These are phyloP conservation scores for Drosophila atripex DNA, from an alignment of 2,888 invertebrate species.

Conservation along the genomic window DNA sequence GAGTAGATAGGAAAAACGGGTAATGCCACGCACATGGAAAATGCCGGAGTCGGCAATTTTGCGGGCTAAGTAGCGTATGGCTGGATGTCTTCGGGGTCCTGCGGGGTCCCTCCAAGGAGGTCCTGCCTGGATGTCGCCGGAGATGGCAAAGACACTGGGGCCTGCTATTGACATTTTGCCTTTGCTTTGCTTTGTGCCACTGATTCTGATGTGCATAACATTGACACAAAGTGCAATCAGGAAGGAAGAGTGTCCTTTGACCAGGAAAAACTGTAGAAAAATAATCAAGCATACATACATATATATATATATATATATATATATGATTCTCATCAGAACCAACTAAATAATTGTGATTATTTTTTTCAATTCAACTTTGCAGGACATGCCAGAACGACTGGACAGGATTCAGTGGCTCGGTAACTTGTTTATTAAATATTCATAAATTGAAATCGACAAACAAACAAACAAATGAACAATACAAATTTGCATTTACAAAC, in stretches of 20 bases:
- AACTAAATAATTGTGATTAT: too few species aligned
- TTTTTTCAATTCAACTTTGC: not conserved
- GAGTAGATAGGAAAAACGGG: constrained; percentile 2
- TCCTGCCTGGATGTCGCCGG: constrained; percentile 15
- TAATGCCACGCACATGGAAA: constrained; percentile 35
- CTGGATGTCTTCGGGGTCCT: not conserved
- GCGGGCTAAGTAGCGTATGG: constrained; percentile 70
- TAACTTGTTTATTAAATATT: not conserved
- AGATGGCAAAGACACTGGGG: constrained; percentile 43
- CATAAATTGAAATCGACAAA: constrained; percentile 3
- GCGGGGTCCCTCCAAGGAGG: not conserved
- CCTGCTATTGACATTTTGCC: constrained; percentile 56
- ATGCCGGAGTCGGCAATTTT: constrained; percentile 62
- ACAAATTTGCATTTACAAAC: not conserved
- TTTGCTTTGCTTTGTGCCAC: constrained; percentile 11
- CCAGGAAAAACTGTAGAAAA: not conserved
- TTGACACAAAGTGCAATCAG: constrained; percentile 72
- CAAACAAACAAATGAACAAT: not conserved
- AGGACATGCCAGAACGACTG: not conserved
- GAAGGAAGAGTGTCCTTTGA: constrained; percentile 1
- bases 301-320: too few species aligned
- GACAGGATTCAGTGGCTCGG: not conserved
- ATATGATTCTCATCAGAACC: too few species aligned
- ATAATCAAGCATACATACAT: too few species aligned
- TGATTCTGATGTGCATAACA: constrained; percentile 72